phyloP scores from a whole-genome alignment of 2,888 invertebrate genomes.

The Drosophila prolongata region DNA sequence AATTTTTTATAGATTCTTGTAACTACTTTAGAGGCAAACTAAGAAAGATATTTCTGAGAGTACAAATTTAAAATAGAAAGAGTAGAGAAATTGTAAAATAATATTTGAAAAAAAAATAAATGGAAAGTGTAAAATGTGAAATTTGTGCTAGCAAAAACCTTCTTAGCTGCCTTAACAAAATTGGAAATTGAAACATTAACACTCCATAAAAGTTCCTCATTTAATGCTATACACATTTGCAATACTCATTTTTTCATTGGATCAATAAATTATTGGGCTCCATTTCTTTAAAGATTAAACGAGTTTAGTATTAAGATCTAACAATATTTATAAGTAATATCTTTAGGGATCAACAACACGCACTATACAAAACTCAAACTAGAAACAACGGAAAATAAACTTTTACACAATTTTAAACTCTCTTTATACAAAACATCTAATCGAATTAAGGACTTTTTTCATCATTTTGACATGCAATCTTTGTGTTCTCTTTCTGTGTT shows the following conservation, averaged over 20 bases:
- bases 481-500: constrained; percentile 34
- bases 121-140: background rate
- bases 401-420: constrained; percentile 33
- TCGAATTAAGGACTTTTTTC: constrained; percentile 19
- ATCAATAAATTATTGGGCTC: constrained; percentile 16
- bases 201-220: constrained; percentile 12
- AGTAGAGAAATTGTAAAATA: background rate
- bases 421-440: constrained; percentile 45
- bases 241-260: constrained; percentile 5
- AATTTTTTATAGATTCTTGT: constrained; percentile 66
- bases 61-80: background rate
- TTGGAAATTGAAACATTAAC: constrained; percentile 24
- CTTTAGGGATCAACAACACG: constrained; percentile 56
- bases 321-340: constrained; percentile 53
- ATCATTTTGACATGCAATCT: constrained; percentile 42
- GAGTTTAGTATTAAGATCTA: constrained; percentile 20
- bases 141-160: constrained; percentile 8
- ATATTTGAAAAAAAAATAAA: no score
- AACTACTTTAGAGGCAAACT: constrained; percentile 35
- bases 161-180: constrained; percentile 37
- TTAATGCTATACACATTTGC: constrained; percentile 7
- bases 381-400: constrained; percentile 38
- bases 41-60: background rate
- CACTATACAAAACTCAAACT: constrained; percentile 45
- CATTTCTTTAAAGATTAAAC: constrained; percentile 12